Evolutionary conservation across 2,113 vertebrate genomes (phyloP).

Genomic region (Peromyscus californicus): DNA sequence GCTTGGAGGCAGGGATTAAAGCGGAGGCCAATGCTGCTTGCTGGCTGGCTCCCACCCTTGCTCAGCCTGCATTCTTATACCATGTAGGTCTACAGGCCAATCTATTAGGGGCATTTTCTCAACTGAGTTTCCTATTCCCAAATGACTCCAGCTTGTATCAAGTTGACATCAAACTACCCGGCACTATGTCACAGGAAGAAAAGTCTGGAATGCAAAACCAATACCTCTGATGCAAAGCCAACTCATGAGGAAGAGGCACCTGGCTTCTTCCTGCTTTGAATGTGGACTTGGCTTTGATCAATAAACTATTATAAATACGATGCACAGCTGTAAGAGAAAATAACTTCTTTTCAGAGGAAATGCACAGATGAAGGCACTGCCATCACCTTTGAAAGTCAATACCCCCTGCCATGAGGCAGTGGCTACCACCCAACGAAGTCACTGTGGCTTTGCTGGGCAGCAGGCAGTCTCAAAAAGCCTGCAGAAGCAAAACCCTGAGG

Average conservation of each 20-base stretch:
- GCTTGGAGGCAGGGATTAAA: background rate
- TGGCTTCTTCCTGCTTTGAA: constrained; percentile 60
- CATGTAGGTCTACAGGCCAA: too few relatives aligned
- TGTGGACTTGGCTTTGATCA: constrained; percentile 73
- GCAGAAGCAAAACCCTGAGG: background rate
- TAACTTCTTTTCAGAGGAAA: constrained; percentile 70
- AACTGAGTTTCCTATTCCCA: background rate
- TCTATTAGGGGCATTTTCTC: background rate
- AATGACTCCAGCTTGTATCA: background rate
- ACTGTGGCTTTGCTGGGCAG: background rate
- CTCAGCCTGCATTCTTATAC: background rate
- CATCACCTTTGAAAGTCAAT: constrained; percentile 51
- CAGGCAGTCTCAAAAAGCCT: background rate
- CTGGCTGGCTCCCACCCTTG: background rate
- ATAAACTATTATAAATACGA: constrained; percentile 75
- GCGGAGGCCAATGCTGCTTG: too few relatives aligned
- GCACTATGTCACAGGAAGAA: background rate
- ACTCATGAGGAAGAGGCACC: background rate
- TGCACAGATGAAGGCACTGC: constrained; percentile 30
- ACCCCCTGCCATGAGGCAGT: background rate
- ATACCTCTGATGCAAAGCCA: background rate
- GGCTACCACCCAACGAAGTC: background rate
- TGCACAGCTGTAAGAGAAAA: constrained; percentile 60
- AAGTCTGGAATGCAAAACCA: background rate
- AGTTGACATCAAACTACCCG: background rate